phyloP scores from a whole-genome alignment of 2,797 vertebrate species.

The Esox masquinongy region DNA sequence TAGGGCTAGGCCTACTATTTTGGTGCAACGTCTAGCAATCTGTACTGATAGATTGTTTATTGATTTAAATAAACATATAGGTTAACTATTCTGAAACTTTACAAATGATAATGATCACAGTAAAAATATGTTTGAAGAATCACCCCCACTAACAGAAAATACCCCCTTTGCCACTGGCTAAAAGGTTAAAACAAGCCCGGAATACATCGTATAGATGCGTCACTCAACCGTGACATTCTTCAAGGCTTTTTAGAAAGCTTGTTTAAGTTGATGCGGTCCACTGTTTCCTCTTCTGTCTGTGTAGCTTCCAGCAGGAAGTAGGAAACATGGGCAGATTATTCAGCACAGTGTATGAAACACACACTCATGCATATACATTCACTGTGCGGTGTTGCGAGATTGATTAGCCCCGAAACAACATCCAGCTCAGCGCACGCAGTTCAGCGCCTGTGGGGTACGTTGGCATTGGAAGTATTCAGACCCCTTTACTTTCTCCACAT shows the following conservation, averaged over 20 bases:
- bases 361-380: neutral
- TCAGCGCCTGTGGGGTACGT: conserved; percentile 31
- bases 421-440: conserved; percentile 29
- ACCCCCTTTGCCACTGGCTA: conserved; percentile 51
- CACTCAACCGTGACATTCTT: conserved; percentile 58
- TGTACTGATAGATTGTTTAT: neutral
- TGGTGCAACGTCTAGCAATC: neutral
- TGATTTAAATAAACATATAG: neutral
- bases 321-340: conserved; percentile 60
- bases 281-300: conserved; percentile 44
- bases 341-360: neutral
- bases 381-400: neutral
- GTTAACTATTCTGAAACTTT: neutral
- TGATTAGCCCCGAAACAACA: conserved; percentile 46
- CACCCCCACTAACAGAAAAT: conserved; percentile 42
- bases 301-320: conserved; percentile 59
- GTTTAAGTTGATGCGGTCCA: conserved; percentile 49
- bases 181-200: conserved; percentile 35
- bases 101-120: neutral
- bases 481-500: no score
- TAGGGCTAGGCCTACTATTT: no score
- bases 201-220: conserved; percentile 55
- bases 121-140: neutral
- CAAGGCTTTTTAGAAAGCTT: conserved; percentile 62
- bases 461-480: no score